Percentiles rank a stretch among this genome's conserved stretches.
Conservation (phyloP, 1,140 invertebrate species). For the Paraescarpia echinospica region DNA sequence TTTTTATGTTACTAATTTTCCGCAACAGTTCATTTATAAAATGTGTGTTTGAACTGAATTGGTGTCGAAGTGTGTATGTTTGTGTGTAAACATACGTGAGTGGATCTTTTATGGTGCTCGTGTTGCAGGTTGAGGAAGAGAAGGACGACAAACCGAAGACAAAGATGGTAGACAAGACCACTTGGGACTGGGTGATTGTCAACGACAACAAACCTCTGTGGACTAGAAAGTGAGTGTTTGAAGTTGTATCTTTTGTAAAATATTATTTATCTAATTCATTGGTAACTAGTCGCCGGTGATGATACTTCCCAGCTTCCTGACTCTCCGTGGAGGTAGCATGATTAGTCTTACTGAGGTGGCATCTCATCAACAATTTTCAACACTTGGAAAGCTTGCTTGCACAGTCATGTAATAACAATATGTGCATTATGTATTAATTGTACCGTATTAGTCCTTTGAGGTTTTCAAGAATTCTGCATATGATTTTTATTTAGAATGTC, state of each 20-base stretch:
- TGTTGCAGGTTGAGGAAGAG: constrained; percentile 62
- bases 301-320: not conserved
- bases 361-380: not conserved
- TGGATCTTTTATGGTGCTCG: constrained; percentile 41
- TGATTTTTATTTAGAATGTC: no score
- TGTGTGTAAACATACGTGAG: not conserved
- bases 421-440: no score
- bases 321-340: not conserved
- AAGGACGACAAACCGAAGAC: constrained; percentile 72
- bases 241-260: not conserved
- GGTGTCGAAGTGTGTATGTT: not conserved
- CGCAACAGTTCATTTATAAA: not conserved
- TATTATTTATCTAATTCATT: not conserved
- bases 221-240: constrained; percentile 76
- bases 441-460: no score
- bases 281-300: not conserved
- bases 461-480: no score
- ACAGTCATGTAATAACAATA: no score
- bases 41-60: not conserved
- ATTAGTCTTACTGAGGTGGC: not conserved
- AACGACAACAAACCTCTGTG: constrained; percentile 98
- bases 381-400: no score
- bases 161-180: constrained; percentile 92
- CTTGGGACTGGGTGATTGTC: constrained; percentile 97
- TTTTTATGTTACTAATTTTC: not conserved